phyloP scores from a whole-genome alignment of 2,113 vertebrate species.

The Machaerirhynchus nigripectus region DNA sequence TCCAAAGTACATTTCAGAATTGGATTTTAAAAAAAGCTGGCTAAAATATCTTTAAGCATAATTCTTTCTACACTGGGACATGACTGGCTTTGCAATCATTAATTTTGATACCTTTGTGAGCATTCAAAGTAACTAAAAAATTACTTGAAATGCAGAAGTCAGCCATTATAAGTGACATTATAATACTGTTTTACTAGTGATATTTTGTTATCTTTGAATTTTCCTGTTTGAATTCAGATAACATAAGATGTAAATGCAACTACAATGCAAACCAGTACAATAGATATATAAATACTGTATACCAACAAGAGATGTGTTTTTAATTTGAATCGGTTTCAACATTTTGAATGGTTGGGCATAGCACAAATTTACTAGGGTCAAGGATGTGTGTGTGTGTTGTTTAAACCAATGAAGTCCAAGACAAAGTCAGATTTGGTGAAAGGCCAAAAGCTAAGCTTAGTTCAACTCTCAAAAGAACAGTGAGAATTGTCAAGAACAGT shows the following conservation, averaged over 20 bases:
- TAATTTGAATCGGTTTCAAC: background rate
- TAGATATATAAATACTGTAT: background rate
- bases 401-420: background rate
- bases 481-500: background rate
- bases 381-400: accelerated
- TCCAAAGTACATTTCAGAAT: background rate
- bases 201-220: background rate
- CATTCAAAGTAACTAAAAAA: background rate
- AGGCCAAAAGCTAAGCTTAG: background rate
- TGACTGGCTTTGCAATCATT: background rate
- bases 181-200: background rate
- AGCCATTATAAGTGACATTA: background rate
- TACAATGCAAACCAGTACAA: background rate
- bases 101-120: background rate
- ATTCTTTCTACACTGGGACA: background rate
- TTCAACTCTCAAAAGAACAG: background rate
- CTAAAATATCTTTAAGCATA: background rate
- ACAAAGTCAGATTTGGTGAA: background rate
- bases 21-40: background rate
- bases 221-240: background rate
- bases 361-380: background rate
- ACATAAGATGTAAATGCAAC: background rate
- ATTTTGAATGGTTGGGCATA: background rate
- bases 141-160: background rate
- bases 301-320: background rate